Percentiles rank a stretch among this genome's conserved stretches.
These are phyloP conservation scores for Chrosomus eos DNA, from an alignment of 2,797 vertebrate species.

Conservation along the genomic window DNA sequence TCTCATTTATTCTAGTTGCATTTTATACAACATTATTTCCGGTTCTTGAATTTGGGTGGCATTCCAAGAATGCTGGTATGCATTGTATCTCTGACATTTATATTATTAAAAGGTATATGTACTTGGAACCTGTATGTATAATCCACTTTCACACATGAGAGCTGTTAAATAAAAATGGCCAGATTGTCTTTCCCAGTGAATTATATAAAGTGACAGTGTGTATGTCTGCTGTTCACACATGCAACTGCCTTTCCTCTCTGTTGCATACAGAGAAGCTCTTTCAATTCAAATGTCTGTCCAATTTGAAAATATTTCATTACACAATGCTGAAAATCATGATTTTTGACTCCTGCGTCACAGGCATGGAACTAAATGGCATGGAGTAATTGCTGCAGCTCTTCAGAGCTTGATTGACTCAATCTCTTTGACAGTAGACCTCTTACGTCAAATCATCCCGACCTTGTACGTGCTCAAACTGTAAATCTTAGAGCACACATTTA, in stretches of 20 bases:
- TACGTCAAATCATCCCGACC: background rate
- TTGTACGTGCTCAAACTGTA: background rate
- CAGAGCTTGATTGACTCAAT: slow-evolving; percentile 14
- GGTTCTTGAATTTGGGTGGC: background rate
- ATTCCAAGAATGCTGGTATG: background rate
- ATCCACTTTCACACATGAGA: slow-evolving; percentile 5
- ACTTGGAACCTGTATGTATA: background rate
- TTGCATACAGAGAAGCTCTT: background rate
- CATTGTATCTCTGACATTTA: background rate
- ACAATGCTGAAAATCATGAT: background rate
- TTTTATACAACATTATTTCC: background rate
- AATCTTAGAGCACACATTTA: background rate
- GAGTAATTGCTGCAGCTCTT: slow-evolving; percentile 4
- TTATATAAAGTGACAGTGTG: background rate
- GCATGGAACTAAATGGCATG: background rate
- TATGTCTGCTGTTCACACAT: background rate
- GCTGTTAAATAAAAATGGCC: slow-evolving; percentile 3
- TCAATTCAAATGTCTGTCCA: background rate
- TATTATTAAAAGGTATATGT: background rate
- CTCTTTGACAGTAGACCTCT: background rate
- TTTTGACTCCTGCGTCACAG: background rate
- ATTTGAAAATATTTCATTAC: background rate
- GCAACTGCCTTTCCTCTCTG: slow-evolving; percentile 1
- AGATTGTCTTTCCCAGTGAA: background rate
- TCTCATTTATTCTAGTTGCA: background rate